Evolutionary conservation across 2,797 vertebrate species (phyloP).

Genomic region (Coluber constrictor): DNA sequence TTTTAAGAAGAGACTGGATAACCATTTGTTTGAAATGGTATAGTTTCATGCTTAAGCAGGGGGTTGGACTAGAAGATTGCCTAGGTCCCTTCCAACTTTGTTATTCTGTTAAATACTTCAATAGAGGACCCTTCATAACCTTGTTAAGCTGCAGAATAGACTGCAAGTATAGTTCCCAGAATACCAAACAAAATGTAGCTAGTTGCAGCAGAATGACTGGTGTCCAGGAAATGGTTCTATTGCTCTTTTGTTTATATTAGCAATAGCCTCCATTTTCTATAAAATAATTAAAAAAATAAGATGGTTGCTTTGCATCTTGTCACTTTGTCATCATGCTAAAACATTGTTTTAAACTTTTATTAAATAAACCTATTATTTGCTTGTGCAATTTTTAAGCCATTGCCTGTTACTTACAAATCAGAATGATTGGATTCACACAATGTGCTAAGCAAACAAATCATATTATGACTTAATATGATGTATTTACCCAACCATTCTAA

Average conservation of each 20-base stretch:
- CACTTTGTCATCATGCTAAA: neutral
- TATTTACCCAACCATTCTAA: neutral
- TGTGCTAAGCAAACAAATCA: neutral
- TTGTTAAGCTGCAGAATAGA: neutral
- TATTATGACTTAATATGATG: neutral
- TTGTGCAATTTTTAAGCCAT: neutral
- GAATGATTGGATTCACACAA: neutral
- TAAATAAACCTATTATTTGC: neutral
- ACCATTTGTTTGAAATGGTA: too few relatives aligned
- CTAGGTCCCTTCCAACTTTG: neutral
- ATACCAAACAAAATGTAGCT: neutral
- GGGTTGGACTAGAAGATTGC: too few relatives aligned
- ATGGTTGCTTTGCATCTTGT: neutral
- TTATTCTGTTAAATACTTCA: neutral
- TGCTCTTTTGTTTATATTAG: neutral
- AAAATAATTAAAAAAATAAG: neutral
- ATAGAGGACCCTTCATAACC: neutral
- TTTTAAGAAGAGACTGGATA: too few relatives aligned
- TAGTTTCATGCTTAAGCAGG: too few relatives aligned
- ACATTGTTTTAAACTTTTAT: neutral
- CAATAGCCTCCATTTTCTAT: neutral
- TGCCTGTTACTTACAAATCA: neutral
- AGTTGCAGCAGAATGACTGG: neutral
- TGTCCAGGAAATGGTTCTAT: neutral
- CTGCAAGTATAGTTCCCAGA: neutral